Base-by-base conservation (phyloP, 53 echinoderm and acorn worm genomes). In the Mesocentrotus franciscanus region DNA sequence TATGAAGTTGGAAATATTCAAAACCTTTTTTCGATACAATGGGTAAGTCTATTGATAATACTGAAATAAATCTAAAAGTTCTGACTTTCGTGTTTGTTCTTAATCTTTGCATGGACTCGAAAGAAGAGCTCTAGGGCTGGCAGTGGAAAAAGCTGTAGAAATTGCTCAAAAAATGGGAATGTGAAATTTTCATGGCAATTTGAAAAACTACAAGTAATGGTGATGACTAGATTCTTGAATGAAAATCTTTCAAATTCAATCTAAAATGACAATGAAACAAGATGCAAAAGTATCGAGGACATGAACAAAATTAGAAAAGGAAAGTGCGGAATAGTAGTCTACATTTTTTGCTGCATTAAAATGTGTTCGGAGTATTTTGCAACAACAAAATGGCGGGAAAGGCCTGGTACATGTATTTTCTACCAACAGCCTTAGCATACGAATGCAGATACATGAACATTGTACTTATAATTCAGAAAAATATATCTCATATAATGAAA, bases 401-500 rank as follows among this genome's bases (percentile, higher is more conserved):
- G 87, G 87, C 87, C 58, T 58, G 58, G 15, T 87, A n/a, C n/a
- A n/a, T n/a, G n/a, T n/a, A 87, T 58, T 1, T 42, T 57, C n/a
- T 87, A 56, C 58, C 26, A n/a, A 49, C 42, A 36, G 16, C 81
- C 81, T 81, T 42, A 81, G 81, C 81, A 81, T 35, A 81, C 36
- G 42, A 42, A 81, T 39, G 87, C 29, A 58, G n/a, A 87, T 87
- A 87, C n/a, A 87, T 87, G 57, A 27, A 84, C 84, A 84, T 24
- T 84, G 84, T 84, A 87, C 12, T 66, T 91, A 66, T 35, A 91
- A 36, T 91, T 91, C 61, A 91, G 91, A 91, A 91, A 91, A 91
- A 91, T 91, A 91, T 68, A 92, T 92, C 92, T 92, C 92, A 75
- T 71, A 71, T 71, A 92, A 56, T 29, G 72, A 71, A 56, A 75